A percentile compares a stretch with the other conserved stretches of the same genome.
Conservation (phyloP, 2,797 vertebrate genomes). For the Lepidocolaptes lacrymiger region DNA sequence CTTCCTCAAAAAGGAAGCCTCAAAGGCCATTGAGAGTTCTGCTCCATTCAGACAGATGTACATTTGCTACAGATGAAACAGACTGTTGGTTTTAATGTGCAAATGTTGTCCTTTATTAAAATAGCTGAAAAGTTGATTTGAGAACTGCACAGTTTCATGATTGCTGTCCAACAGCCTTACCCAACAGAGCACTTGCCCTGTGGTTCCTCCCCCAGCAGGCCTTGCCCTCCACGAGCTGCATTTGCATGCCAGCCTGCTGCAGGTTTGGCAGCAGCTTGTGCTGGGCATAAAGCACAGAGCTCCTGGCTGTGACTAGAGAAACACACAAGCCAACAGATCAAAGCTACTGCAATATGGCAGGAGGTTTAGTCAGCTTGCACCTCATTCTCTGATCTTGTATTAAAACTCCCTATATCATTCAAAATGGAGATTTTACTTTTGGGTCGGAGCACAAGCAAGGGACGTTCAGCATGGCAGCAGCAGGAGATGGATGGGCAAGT, state of each 20-base stretch:
- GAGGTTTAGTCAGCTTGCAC: background rate
- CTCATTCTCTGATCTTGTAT: background rate
- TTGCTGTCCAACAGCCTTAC: background rate
- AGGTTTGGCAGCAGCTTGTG: background rate
- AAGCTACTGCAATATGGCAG: background rate
- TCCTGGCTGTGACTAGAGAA: background rate
- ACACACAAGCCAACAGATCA: background rate
- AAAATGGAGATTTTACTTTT: background rate
- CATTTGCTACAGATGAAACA: background rate
- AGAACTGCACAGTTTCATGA: background rate
- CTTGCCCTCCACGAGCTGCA: background rate
- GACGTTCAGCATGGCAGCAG: background rate
- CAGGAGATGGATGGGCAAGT: background rate
- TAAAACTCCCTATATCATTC: background rate
- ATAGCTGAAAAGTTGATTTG: background rate
- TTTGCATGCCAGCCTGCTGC: background rate
- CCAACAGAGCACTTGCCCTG: background rate
- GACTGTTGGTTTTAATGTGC: background rate
- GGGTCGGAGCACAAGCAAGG: background rate
- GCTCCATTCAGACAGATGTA: background rate
- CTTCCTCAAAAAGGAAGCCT: background rate
- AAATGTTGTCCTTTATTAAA: background rate
- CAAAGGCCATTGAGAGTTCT: background rate
- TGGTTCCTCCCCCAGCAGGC: background rate
- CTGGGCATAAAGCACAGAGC: background rate